phyloP scores from a whole-genome alignment of 2,113 vertebrate species.

The Pionites leucogaster region DNA sequence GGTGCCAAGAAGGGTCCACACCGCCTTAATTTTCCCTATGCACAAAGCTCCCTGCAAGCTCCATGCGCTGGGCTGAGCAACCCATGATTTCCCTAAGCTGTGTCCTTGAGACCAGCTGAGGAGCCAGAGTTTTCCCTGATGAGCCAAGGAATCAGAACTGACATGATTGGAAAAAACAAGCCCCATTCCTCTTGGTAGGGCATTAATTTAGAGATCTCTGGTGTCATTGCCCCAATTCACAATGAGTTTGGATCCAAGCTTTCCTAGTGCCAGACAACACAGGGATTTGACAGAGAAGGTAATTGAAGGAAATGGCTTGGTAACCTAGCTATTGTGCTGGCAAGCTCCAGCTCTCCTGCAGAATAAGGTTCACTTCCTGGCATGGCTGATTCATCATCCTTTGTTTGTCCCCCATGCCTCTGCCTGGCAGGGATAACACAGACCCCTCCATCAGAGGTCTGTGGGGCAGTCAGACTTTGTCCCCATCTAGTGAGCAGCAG shows the following conservation, averaged over 20 bases:
- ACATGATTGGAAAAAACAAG: background rate
- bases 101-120: constrained; percentile 10
- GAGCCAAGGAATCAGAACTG: constrained; percentile 35
- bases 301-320: constrained; percentile 60
- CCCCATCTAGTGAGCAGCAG: background rate
- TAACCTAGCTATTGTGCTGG: constrained; percentile 57
- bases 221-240: constrained; percentile 12
- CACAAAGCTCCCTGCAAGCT: background rate
- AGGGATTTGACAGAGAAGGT: constrained; percentile 50
- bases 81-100: accelerated
- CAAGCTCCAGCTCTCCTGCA: constrained; percentile 15
- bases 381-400: background rate
- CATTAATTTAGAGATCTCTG: constrained; percentile 51
- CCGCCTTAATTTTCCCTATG: background rate
- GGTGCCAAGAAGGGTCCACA: background rate
- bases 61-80: background rate
- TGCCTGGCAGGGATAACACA: background rate
- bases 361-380: constrained; percentile 10
- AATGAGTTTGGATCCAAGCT: constrained; percentile 20
- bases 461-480: background rate
- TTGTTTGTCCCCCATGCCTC: background rate
- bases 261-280: background rate
- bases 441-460: background rate
- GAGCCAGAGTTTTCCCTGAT: background rate
- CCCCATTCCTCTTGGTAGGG: constrained; percentile 51